Percentiles rank a stretch among this genome's conserved stretches.
phyloP scores from a whole-genome alignment of 2,888 invertebrate species.

The Calliopum simillimum region DNA sequence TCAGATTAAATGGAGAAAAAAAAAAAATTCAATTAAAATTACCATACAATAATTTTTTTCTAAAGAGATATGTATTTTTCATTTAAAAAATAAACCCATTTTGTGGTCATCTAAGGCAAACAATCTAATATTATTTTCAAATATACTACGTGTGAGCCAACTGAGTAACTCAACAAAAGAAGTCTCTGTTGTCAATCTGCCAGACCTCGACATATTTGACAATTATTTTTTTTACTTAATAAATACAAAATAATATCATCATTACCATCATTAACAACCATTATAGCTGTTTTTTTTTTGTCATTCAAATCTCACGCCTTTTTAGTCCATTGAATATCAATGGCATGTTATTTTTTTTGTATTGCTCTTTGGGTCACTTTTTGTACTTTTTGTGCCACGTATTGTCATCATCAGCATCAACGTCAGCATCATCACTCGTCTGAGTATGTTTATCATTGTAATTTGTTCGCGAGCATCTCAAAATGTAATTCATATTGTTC shows the following conservation, averaged over 20 bases:
- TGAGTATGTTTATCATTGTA: neutral
- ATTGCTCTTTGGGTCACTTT: neutral
- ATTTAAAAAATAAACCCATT: neutral
- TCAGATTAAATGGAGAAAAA: constrained; percentile 3
- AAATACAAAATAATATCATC: constrained; percentile 12
- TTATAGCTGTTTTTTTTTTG: neutral
- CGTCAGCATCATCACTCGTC: neutral
- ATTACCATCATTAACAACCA: neutral
- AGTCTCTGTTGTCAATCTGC: constrained; percentile 9
- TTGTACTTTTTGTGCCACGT: neutral
- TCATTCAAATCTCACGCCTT: constrained; percentile 28
- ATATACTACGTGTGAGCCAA: neutral
- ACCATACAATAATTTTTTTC: neutral
- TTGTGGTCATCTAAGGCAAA: constrained; percentile 14
- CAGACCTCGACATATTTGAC: constrained; percentile 10
- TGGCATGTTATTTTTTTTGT: neutral
- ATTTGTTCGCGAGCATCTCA: neutral
- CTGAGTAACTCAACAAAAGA: neutral
- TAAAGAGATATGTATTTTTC: no score
- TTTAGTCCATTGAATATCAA: constrained; percentile 16
- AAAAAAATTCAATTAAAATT: constrained; percentile 16
- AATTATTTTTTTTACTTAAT: constrained; percentile 28
- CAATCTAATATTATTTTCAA: neutral
- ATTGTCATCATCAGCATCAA: neutral
- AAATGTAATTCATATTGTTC: constrained; percentile 23